phyloP scores from a whole-genome alignment of 2,797 vertebrate species.

The Spea hammondii region DNA sequence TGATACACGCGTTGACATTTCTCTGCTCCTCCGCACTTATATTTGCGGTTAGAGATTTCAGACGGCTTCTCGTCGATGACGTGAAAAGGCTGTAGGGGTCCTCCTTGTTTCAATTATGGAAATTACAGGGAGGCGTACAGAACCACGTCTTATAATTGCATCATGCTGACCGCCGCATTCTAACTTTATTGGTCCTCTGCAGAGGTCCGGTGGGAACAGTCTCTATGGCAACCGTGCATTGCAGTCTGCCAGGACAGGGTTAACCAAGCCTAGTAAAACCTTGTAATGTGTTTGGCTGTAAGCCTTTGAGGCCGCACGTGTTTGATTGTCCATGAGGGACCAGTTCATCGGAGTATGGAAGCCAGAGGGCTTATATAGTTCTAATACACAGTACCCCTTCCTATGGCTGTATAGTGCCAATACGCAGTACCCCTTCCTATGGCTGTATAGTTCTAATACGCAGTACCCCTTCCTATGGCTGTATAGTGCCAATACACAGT shows the following conservation, averaged over 20 bases:
- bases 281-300: constrained; percentile 42
- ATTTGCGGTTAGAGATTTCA: background rate
- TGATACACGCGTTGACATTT: too few relatives aligned
- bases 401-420: background rate
- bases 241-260: constrained; percentile 20
- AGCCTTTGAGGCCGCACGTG: constrained; percentile 31
- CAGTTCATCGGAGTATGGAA: constrained; percentile 18
- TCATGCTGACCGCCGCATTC: constrained; percentile 20
- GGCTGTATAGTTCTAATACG: background rate
- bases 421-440: background rate
- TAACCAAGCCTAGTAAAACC: constrained; percentile 35
- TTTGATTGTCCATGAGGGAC: constrained; percentile 39
- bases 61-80: background rate
- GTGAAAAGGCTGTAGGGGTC: background rate
- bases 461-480: too few relatives aligned
- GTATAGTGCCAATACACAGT: too few relatives aligned
- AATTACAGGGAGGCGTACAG: constrained; percentile 27
- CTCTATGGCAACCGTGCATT: constrained; percentile 37
- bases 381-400: background rate
- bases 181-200: constrained; percentile 15
- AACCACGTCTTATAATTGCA: constrained; percentile 30
- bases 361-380: constrained; percentile 16
- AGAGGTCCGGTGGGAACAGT: constrained; percentile 25
- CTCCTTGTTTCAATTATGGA: constrained; percentile 27
- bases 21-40: background rate